These are phyloP conservation scores for Chiloscyllium punctatum DNA, from an alignment of 2,797 vertebrate species.

Conservation along the genomic window DNA sequence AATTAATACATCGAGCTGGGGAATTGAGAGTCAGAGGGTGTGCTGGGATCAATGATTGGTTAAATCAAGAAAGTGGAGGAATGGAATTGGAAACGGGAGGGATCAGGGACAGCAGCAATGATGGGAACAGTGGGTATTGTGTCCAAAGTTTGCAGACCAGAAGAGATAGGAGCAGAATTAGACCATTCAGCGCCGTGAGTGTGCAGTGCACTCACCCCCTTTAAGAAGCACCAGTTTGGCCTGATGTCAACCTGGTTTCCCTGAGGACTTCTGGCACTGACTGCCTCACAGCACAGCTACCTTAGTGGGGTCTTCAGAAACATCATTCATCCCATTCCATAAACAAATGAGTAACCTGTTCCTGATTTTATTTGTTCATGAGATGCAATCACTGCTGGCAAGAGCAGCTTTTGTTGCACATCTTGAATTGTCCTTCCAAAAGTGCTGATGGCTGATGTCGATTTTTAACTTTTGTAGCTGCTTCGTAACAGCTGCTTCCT, in stretches of 20 bases:
- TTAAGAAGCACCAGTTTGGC: neutral
- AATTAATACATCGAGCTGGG: neutral
- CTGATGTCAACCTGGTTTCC: neutral
- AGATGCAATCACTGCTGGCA: too few species aligned
- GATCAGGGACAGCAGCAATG: neutral
- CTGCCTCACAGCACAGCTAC: neutral
- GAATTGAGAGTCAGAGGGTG: neutral
- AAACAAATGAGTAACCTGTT: neutral
- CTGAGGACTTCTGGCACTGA: neutral
- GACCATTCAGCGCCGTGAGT: too few species aligned
- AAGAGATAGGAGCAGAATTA: too few species aligned
- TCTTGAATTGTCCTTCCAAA: neutral
- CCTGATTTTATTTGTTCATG: neutral
- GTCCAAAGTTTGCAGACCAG: neutral
- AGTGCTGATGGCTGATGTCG: neutral
- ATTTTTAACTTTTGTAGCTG: neutral
- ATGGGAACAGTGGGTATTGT: neutral
- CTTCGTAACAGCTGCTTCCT: neutral
- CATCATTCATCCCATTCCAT: neutral
- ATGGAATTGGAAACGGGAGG: neutral
- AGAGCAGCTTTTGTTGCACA: neutral
- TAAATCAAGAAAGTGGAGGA: neutral
- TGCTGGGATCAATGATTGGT: neutral
- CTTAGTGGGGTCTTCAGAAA: neutral
- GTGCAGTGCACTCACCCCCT: neutral